phyloP scores from a whole-genome alignment of 2,113 vertebrate genomes.

The Notiomystis cincta region DNA sequence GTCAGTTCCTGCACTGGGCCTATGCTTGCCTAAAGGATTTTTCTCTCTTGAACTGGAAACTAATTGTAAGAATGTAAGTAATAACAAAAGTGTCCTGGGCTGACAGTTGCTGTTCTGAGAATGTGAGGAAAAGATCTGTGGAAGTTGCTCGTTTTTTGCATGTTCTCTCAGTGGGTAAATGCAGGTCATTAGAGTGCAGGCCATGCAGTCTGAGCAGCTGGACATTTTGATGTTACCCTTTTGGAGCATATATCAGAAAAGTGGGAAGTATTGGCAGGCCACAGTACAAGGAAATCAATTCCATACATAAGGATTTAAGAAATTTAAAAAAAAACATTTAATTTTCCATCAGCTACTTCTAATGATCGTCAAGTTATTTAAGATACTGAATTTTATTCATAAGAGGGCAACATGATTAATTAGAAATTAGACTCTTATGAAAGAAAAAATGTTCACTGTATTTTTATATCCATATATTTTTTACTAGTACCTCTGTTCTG shows the following conservation, averaged over 20 bases:
- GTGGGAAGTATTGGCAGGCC: neutral
- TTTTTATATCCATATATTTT: neutral
- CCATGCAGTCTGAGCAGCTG: neutral
- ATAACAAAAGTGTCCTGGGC: neutral
- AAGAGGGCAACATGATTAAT: neutral
- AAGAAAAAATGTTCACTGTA: neutral
- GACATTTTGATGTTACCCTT: rapidly evolving
- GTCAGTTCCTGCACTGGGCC: neutral
- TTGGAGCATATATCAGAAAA: neutral
- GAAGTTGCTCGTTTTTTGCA: neutral
- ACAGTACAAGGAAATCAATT: neutral
- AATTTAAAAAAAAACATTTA: neutral
- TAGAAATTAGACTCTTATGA: neutral
- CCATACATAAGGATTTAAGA: neutral
- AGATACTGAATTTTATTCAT: neutral
- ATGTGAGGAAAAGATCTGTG: neutral
- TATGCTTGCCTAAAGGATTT: neutral
- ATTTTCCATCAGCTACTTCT: neutral
- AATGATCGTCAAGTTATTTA: neutral
- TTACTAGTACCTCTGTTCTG: neutral
- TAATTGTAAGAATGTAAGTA: neutral
- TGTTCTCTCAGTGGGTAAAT: neutral
- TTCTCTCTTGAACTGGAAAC: neutral
- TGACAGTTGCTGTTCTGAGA: neutral
- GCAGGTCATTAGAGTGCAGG: neutral